Evolutionary conservation across 2,113 vertebrate genomes (phyloP), one percentile per base, ranked within the genome.

Genomic region (Coptodon bakossiorum): DNA sequence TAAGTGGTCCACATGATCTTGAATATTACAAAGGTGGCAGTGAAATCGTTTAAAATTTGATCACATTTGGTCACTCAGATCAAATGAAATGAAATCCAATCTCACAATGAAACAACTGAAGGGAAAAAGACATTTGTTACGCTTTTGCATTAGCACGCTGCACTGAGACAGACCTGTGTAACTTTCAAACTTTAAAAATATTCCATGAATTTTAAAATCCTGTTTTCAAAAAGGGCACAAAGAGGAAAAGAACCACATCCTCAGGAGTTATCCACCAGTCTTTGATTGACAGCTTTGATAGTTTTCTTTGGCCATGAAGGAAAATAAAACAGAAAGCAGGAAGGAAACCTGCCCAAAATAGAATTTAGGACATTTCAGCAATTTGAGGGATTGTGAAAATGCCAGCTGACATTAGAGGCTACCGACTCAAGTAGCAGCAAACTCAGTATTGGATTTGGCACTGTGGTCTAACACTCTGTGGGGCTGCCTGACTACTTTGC

Each of bases 281-380:
- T 22, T 43, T 80, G 80, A 87, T 12, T 7, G 85, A 78, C 71
- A 81, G 16, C 6, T 61, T 78, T 76, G 80, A 57, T 82, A 31
- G 76, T 56, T 66, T 12, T 43, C 24, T 71, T 84, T 82, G 78
- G 54, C 63, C 29, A 7, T 85, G 68, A 66, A 68, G 38, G 16
- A 61, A 86, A 89, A 57, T 53, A 40, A 88, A 91, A 84, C 57
- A 92, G 81, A 68, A 90, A 66, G 66, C 85, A 88, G 83, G 81
- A 92, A 88, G 79, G 56, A 86, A 92, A 86, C 12, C n/a, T 50
- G 76, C 79, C 45, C 27, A 57, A 82, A 91, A 92, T 87, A 90
- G 86, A 88, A 84, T 84, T 43, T 24, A 7, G 61, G 82, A 57
- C 48, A 54, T 81, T 84, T 52, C 40, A 83, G 81, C 24, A 48